Evolutionary conservation across 2,888 invertebrate genomes (phyloP).

Genomic region (Hydrotaea cyrtoneurina): DNA sequence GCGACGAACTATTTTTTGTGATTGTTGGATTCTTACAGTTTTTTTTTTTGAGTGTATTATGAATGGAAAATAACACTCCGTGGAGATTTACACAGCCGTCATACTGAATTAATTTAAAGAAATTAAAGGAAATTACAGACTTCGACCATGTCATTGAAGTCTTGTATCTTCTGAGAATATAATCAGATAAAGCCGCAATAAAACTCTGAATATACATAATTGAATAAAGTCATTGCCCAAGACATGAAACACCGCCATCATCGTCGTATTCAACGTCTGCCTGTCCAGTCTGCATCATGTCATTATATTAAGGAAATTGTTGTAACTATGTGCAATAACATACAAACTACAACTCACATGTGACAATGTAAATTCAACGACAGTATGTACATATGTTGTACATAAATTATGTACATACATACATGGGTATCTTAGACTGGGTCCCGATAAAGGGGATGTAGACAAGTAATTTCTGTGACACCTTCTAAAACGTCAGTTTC

Average conservation of each 20-base stretch:
- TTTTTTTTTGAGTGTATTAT: too few species aligned
- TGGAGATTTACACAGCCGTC: background rate
- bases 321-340: background rate
- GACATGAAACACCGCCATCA: background rate
- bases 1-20: too few species aligned
- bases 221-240: background rate
- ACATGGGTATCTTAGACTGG: too few species aligned
- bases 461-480: too few species aligned
- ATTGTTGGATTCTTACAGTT: background rate
- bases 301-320: constrained; percentile 21
- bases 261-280: background rate
- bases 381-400: too few species aligned
- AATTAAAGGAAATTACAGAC: constrained; percentile 33
- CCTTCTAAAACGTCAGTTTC: too few species aligned
- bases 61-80: background rate
- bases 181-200: constrained; percentile 12
- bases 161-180: background rate
- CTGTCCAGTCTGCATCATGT: background rate
- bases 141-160: constrained; percentile 8
- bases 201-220: constrained; percentile 26
- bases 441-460: too few species aligned
- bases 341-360: background rate
- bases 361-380: too few species aligned
- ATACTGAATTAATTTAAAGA: constrained; percentile 15
- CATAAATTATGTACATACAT: too few species aligned